A percentile compares a stretch with the other conserved stretches of the same genome.
These are phyloP conservation scores for Caiman crocodilus DNA, from an alignment of 2,797 vertebrate genomes.

Conservation along the genomic window DNA sequence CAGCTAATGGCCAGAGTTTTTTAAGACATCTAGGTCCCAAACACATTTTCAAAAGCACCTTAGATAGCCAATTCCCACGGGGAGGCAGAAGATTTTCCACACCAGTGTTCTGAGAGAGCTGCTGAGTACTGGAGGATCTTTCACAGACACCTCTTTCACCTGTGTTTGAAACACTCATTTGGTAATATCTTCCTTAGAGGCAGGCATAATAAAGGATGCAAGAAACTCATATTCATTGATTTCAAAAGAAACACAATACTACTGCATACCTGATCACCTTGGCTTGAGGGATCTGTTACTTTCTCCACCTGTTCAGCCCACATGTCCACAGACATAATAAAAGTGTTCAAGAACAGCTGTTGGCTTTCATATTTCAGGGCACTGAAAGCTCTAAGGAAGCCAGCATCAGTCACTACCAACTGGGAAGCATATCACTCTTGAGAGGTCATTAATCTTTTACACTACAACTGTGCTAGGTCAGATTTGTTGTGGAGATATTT, in stretches of 20 bases:
- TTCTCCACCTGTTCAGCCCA: background rate
- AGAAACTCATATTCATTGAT: accelerated
- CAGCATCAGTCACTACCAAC: background rate
- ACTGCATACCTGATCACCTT: background rate
- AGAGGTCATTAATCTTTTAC: background rate
- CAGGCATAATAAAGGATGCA: accelerated
- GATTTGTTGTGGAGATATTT: background rate
- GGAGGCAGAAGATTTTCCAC: background rate
- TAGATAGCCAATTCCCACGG: background rate
- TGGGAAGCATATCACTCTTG: background rate
- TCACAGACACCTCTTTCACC: background rate
- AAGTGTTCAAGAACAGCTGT: background rate
- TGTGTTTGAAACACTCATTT: background rate
- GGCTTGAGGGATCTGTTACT: background rate
- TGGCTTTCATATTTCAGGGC: accelerated
- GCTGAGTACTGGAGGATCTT: no score
- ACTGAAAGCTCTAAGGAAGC: background rate
- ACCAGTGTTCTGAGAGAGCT: no score
- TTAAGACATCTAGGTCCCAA: background rate
- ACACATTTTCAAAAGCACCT: background rate
- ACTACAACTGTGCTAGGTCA: accelerated
- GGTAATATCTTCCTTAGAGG: background rate
- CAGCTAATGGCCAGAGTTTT: background rate
- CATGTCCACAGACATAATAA: background rate
- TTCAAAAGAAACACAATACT: background rate